phyloP scores from a whole-genome alignment of 2,113 vertebrate species.

The Balaenoptera acutorostrata region DNA sequence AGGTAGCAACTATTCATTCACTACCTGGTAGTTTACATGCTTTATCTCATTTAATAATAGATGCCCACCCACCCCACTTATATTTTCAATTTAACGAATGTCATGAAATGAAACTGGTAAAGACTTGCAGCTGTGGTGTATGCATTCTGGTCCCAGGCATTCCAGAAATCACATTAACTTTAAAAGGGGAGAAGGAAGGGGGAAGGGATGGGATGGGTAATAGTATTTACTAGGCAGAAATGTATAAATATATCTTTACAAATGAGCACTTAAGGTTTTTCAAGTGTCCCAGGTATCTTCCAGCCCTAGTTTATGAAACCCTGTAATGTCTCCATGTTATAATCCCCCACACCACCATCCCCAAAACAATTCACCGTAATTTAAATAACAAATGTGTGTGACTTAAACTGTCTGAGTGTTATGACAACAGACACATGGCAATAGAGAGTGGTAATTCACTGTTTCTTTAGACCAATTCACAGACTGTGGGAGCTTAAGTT shows the following conservation, averaged over 20 bases:
- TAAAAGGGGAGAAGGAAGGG: background rate
- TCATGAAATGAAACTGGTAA: background rate
- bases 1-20: background rate
- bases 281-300: background rate
- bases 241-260: background rate
- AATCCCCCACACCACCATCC: background rate
- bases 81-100: background rate
- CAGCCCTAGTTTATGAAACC: background rate
- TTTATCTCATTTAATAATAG: background rate
- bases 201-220: rapidly evolving
- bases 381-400: background rate
- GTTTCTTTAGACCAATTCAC: background rate
- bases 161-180: conserved; percentile 9
- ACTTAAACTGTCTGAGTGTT: background rate
- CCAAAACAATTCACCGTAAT: background rate
- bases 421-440: background rate
- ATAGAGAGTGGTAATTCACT: background rate
- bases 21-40: background rate
- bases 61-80: background rate
- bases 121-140: background rate
- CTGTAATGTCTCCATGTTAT: background rate
- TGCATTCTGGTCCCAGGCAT: background rate
- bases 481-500: background rate
- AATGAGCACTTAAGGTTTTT: background rate
- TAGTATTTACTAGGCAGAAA: background rate